These are phyloP conservation scores for Mallotus villosus DNA, from an alignment of 2,797 vertebrate genomes.

Conservation along the genomic window DNA sequence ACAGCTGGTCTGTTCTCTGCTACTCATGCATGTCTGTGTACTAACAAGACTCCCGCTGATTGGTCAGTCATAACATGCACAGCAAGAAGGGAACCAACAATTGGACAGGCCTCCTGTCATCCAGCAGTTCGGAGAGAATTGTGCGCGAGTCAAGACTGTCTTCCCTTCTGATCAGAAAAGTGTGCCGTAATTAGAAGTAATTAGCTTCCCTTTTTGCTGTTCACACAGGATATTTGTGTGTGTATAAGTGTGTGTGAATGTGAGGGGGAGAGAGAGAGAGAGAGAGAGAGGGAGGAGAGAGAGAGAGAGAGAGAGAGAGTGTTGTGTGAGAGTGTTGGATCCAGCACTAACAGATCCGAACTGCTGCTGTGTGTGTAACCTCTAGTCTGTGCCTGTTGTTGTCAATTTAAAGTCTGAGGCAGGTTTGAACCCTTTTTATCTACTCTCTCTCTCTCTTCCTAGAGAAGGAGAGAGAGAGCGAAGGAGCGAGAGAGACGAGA, in stretches of 20 bases:
- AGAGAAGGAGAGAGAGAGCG: too few species aligned
- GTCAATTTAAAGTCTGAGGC: conserved; percentile 48
- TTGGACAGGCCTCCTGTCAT: conserved; percentile 8
- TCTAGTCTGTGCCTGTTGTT: conserved; percentile 27
- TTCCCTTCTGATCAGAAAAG: conserved; percentile 6
- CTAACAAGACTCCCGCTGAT: conserved; percentile 1
- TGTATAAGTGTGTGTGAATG: conserved; percentile 1
- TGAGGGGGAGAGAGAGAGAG: conserved; percentile 29
- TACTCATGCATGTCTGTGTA: neutral
- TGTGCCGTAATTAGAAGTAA: neutral
- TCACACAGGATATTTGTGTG: conserved; percentile 16
- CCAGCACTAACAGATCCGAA: conserved; percentile 32
- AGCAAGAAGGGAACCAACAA: neutral
- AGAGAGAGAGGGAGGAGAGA: conserved; percentile 24
- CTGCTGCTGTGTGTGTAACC: conserved; percentile 43
- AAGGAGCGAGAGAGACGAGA: too few species aligned
- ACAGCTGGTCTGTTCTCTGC: neutral
- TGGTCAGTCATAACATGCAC: neutral
- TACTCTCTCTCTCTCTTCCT: neutral
- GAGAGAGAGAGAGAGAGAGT: conserved; percentile 26
- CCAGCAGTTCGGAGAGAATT: neutral
- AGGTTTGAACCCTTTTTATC: conserved; percentile 42
- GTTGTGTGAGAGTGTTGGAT: neutral
- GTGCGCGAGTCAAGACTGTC: neutral
- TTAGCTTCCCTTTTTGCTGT: conserved; percentile 3